A percentile compares a stretch with the other conserved stretches of the same genome.
Evolutionary conservation across 92 coral and sea anemone genomes (phyloP).

Genomic region (Parazoanthus atlanticus): DNA sequence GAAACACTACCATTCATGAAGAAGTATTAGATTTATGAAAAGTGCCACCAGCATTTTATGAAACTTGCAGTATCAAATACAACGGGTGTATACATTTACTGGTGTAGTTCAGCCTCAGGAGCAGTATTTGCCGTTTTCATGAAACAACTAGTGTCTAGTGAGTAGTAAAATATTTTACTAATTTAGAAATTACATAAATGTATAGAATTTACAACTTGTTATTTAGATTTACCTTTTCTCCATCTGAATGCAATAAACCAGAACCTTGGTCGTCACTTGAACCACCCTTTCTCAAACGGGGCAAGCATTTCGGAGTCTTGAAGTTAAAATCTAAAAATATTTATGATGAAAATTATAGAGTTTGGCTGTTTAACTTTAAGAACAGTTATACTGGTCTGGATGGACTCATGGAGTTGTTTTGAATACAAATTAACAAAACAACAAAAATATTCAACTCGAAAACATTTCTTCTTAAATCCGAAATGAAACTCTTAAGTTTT

Average conservation of each 20-base stretch:
- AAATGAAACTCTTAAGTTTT: neutral
- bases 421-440: too few species aligned
- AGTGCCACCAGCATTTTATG: too few species aligned
- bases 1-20: too few species aligned
- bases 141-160: too few species aligned
- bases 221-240: conserved; percentile 15
- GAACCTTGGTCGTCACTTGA: neutral
- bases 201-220: neutral
- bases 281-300: conserved; percentile 6
- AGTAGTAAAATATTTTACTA: too few species aligned
- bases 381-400: neutral
- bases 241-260: neutral
- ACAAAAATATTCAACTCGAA: neutral
- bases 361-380: too few species aligned
- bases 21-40: too few species aligned
- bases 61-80: too few species aligned
- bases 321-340: conserved; percentile 10
- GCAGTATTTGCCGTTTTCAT: too few species aligned
- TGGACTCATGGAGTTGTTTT: neutral
- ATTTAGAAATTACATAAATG: too few species aligned
- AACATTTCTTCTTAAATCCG: neutral
- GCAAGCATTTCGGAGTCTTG: conserved; percentile 25
- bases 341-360: neutral
- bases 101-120: too few species aligned
- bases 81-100: too few species aligned